A percentile compares a stretch with the other conserved stretches of the same genome.
Conservation (phyloP, 2,797 vertebrate species). For the Cheirogaleus major region DNA sequence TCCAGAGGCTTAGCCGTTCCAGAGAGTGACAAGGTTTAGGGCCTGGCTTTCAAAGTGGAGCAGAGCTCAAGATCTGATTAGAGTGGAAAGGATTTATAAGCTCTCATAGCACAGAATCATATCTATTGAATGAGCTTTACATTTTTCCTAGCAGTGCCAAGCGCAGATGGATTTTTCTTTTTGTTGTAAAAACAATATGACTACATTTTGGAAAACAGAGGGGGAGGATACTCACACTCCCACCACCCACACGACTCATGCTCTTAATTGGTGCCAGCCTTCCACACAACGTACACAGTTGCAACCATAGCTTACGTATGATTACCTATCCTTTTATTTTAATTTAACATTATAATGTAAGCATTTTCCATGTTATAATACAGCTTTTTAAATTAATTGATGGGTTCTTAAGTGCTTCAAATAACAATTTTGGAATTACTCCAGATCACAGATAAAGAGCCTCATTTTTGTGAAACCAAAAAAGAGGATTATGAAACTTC, state of each 20-base stretch:
- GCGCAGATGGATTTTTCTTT: conserved; percentile 39
- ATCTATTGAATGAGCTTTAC: neutral
- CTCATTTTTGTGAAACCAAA: neutral
- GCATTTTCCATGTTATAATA: neutral
- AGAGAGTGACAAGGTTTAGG: neutral
- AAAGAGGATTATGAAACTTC: neutral
- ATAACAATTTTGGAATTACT: neutral
- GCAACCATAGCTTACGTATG: neutral
- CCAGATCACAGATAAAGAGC: neutral
- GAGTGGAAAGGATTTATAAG: neutral
- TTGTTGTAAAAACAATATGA: conserved; percentile 24
- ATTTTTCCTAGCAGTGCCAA: neutral
- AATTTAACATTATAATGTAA: neutral
- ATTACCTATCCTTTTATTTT: neutral
- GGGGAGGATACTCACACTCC: neutral
- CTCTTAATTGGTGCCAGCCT: neutral
- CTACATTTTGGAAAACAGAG: conserved; percentile 9
- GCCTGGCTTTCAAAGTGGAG: neutral
- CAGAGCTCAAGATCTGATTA: neutral
- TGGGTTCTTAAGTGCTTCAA: neutral
- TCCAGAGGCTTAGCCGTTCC: neutral
- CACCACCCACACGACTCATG: neutral
- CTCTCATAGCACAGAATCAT: neutral
- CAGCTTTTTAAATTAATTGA: neutral
- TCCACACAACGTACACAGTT: neutral